Conservation (phyloP, 2,797 vertebrate genomes). For the Halcyon leucocephala region DNA sequence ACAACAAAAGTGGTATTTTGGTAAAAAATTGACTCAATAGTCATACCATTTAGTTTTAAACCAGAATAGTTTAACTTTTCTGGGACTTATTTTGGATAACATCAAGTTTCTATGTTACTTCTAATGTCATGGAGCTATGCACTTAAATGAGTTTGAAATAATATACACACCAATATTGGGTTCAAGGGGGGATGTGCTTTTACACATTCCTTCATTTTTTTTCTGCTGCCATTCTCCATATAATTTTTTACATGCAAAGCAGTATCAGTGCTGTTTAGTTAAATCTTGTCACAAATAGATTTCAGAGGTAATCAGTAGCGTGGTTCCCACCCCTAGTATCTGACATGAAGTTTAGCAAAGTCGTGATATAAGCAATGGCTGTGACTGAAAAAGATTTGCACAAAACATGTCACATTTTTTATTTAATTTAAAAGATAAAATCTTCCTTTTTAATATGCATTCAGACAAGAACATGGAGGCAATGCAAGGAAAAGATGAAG, state of each 20-base stretch:
- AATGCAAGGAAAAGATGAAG: background rate
- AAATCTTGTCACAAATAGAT: background rate
- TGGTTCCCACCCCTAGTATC: background rate
- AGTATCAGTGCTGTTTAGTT: background rate
- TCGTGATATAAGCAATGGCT: background rate
- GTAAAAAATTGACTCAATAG: background rate
- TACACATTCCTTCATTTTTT: background rate
- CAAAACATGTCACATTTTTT: background rate
- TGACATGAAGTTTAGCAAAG: background rate
- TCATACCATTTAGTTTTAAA: background rate
- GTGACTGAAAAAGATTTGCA: background rate
- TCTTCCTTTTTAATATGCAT: background rate
- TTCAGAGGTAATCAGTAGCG: background rate
- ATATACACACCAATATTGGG: accelerated
- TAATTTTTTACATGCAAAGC: background rate
- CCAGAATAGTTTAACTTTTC: background rate
- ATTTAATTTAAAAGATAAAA: background rate
- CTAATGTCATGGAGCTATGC: background rate
- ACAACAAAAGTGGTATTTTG: background rate
- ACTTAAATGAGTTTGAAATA: background rate
- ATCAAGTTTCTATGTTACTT: background rate
- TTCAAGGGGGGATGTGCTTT: background rate
- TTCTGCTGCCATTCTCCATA: background rate
- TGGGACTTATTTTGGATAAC: background rate
- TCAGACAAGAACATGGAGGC: background rate